phyloP scores from a whole-genome alignment of 2,113 vertebrate genomes.

The Orthonyx spaldingii region DNA sequence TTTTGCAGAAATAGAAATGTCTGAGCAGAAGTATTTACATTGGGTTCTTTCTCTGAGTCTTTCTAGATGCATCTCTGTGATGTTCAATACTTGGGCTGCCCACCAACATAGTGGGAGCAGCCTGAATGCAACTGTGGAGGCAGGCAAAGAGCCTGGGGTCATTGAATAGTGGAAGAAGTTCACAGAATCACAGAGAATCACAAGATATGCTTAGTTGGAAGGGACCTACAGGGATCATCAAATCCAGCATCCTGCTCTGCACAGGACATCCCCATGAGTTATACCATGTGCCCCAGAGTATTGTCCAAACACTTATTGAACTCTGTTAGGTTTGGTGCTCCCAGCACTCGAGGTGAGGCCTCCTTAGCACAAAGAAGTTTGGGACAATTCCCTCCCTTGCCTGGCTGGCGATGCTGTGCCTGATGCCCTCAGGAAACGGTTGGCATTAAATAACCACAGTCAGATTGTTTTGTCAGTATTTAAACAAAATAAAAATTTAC shows the following conservation, averaged over 20 bases:
- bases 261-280: not conserved
- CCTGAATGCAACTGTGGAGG: not conserved
- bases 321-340: not conserved
- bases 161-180: not conserved
- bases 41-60: not conserved
- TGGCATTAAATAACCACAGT: not conserved
- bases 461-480: not conserved
- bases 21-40: not conserved
- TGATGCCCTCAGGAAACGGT: not conserved
- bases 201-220: not conserved
- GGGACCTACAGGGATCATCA: not conserved
- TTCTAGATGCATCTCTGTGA: not conserved
- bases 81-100: not conserved
- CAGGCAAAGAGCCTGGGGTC: not conserved
- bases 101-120: not conserved
- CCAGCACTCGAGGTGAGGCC: not conserved
- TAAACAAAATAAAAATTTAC: not conserved
- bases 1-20: not conserved
- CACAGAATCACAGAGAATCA: not conserved
- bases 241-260: not conserved
- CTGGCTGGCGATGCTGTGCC: not conserved
- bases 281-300: too few species aligned
- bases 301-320: not conserved
- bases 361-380: fast-evolving
- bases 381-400: not conserved